These are phyloP conservation scores for Zaprionus lineosus DNA, from an alignment of 2,888 invertebrate genomes.

Conservation along the genomic window DNA sequence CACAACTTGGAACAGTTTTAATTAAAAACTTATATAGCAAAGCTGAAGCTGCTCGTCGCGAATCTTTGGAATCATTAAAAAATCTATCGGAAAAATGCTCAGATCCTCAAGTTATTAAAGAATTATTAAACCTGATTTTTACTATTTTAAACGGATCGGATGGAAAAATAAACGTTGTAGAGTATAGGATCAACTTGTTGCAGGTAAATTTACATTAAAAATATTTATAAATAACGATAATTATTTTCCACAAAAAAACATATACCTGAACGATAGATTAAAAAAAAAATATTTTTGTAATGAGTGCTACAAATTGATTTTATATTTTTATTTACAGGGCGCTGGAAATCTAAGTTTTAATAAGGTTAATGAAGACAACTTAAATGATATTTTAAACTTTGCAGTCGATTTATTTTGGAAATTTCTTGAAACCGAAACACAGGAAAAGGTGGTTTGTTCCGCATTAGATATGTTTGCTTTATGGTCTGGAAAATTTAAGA, in stretches of 20 bases:
- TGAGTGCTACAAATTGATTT: no score
- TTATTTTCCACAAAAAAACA: neutral
- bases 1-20: slow-evolving; percentile 91
- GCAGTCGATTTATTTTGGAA: slow-evolving; percentile 88
- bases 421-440: slow-evolving; percentile 93
- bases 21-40: slow-evolving; percentile 93
- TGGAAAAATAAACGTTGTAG: slow-evolving; percentile 94
- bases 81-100: slow-evolving; percentile 89
- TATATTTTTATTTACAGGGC: slow-evolving; percentile 82
- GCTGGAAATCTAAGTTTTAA: slow-evolving; percentile 90
- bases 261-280: no score
- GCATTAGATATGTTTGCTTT: slow-evolving; percentile 91
- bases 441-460: slow-evolving; percentile 93
- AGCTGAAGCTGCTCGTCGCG: slow-evolving; percentile 89
- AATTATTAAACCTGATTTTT: slow-evolving; percentile 88
- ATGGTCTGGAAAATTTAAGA: slow-evolving; percentile 89
- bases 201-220: slow-evolving; percentile 84
- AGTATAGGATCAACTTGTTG: slow-evolving; percentile 93
- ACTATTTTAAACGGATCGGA: slow-evolving; percentile 93
- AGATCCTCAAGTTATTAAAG: slow-evolving; percentile 86
- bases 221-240: no score
- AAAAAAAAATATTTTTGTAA: no score
- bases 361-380: slow-evolving; percentile 85
- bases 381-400: slow-evolving; percentile 85
- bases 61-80: slow-evolving; percentile 89